Base-by-base conservation (phyloP, 53 echinoderm and acorn worm genomes). In the Astropecten irregularis region DNA sequence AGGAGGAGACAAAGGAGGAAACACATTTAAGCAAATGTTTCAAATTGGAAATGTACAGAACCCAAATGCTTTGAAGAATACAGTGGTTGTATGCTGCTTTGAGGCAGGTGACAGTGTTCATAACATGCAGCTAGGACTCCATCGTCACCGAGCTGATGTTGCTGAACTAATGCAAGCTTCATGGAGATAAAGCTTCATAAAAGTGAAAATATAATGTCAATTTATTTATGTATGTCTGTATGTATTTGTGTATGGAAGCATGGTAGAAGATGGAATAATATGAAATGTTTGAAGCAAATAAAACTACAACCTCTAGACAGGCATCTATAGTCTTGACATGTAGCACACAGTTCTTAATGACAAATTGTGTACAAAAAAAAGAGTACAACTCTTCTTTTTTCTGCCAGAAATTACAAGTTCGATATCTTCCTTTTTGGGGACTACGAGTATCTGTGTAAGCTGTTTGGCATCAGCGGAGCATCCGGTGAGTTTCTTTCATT, bases 1-100 rank as follows among this genome's bases (percentile, higher is more conserved):
- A n/a, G n/a, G n/a, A n/a, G 42, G 69, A 2, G 47, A 68, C 40
- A 69, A 69, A 26, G 69, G 69, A 18, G 44, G 44, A 15, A 9
- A 25, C 69, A 69, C 16, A 40, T 69, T 69, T 18, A 71, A 69
- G 26, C 21, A 40, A 14, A 47, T 69, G 44, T 69, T 69, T 21
- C 69, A 69, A 44, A 40, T 69, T 69, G 69, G 34, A 3, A 69
- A 69, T 40, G 46, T 69, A 16, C 40, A 40, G 9, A 40, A 33
- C 26, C 44, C 69, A 15, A 69, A 69, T 69, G 69, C 69, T 25
- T 25, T 23, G 18, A 40, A 14, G 26, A 69, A 69, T 33, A 69
- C 69, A 3, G 49, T 71, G 21, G 30, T 48, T 1, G 9, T 71
- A 16, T 49, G 50, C 8, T 15, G 26, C 29, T 71, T 48, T 26